Conservation (phyloP, 2,797 vertebrate genomes). For the Cyclura pinguis region DNA sequence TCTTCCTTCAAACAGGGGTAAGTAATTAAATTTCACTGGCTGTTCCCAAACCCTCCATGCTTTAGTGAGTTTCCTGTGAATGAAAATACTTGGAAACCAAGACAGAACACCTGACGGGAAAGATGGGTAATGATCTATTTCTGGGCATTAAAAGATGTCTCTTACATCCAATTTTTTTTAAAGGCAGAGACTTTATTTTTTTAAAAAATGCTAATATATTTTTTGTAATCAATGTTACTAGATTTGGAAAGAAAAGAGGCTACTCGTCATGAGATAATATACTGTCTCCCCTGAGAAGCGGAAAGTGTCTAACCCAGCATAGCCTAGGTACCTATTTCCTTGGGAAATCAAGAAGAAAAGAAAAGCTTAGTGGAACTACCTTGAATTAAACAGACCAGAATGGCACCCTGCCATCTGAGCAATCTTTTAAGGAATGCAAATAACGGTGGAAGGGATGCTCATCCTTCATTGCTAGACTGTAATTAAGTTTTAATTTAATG, state of each 20-base stretch:
- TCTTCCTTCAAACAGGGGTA: slow-evolving; percentile 59
- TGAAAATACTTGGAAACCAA: slow-evolving; percentile 62
- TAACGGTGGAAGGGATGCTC: slow-evolving; percentile 59
- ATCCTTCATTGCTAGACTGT: slow-evolving; percentile 67
- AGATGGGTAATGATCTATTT: slow-evolving; percentile 61
- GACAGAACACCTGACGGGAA: slow-evolving; percentile 60
- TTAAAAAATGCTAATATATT: not conserved
- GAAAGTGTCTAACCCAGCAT: slow-evolving; percentile 60
- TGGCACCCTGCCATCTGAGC: slow-evolving; percentile 59
- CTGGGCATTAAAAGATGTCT: slow-evolving; percentile 54
- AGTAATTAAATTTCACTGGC: slow-evolving; percentile 72
- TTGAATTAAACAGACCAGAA: slow-evolving; percentile 55
- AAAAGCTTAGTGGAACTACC: slow-evolving; percentile 35
- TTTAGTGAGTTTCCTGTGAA: slow-evolving; percentile 67
- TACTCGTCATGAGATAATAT: slow-evolving; percentile 54
- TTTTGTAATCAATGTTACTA: slow-evolving; percentile 47
- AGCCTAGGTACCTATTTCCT: slow-evolving; percentile 44
- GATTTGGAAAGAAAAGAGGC: slow-evolving; percentile 42
- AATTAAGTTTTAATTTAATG: slow-evolving; percentile 77
- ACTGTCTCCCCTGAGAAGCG: slow-evolving; percentile 67
- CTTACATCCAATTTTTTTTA: not conserved
- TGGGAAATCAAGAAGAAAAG: slow-evolving; percentile 3
- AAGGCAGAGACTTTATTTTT: slow-evolving; percentile 2
- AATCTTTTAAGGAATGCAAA: slow-evolving; percentile 68
- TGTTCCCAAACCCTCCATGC: slow-evolving; percentile 58